Evolutionary conservation across 2,888 invertebrate genomes (phyloP).

Genomic region (Pseudolycoriella hygida): DNA sequence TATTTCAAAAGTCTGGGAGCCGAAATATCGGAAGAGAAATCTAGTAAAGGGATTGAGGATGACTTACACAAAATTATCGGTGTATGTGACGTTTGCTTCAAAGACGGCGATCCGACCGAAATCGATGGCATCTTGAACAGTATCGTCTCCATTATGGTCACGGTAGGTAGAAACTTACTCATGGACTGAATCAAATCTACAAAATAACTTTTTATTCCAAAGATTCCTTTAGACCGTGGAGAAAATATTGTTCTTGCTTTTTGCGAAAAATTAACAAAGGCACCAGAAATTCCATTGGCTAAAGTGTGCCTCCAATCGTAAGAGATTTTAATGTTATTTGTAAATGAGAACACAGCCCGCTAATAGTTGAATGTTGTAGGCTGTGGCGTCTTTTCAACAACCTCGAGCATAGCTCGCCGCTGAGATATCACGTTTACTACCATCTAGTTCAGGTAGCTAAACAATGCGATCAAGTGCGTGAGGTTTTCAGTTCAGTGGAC

Average conservation of each 20-base stretch:
- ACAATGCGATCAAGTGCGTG: constrained; percentile 66
- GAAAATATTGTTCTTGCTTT: constrained; percentile 80
- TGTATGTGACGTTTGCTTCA: constrained; percentile 80
- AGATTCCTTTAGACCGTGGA: constrained; percentile 72
- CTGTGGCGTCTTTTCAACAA: constrained; percentile 87
- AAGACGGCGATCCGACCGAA: constrained; percentile 64
- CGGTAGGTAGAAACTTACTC: constrained; percentile 42
- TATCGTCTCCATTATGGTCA: constrained; percentile 88
- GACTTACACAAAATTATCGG: constrained; percentile 88
- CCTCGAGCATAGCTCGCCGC: constrained; percentile 61
- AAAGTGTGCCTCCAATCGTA: constrained; percentile 71
- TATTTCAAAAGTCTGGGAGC: constrained; percentile 89
- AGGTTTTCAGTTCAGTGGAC: constrained; percentile 71
- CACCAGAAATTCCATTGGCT: constrained; percentile 62
- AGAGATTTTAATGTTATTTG: constrained; percentile 24
- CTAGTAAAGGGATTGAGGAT: constrained; percentile 77
- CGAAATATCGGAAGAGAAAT: constrained; percentile 82
- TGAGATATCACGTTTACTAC: constrained; percentile 85
- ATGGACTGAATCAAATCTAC: constrained; percentile 1
- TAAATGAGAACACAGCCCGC: no score
- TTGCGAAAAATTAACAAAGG: constrained; percentile 81
- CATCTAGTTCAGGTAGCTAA: constrained; percentile 79
- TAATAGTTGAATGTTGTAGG: constrained; percentile 27
- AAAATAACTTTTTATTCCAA: constrained; percentile 12
- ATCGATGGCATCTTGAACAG: constrained; percentile 89